Evolutionary conservation across 2,113 vertebrate genomes (phyloP).

Genomic region (Anolis sagrei): DNA sequence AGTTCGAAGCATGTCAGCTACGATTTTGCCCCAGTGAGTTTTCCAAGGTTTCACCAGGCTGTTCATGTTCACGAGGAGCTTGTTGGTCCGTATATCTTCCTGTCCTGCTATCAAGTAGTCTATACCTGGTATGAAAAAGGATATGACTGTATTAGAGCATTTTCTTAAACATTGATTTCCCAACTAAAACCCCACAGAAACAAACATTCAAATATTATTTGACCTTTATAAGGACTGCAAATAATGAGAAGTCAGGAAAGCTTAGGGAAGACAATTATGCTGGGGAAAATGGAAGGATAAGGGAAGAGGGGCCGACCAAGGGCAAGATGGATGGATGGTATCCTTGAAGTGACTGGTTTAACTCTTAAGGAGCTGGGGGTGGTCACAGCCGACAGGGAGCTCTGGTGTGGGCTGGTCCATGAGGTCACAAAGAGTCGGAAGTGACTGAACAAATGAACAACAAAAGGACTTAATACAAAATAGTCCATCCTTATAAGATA

Average conservation of each 20-base stretch:
- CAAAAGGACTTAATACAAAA: not conserved
- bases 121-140: conserved; percentile 70
- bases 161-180: not conserved
- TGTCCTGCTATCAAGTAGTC: conserved; percentile 89
- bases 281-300: too few relatives aligned
- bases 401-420: too few relatives aligned
- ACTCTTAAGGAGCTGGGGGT: too few relatives aligned
- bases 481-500: not conserved
- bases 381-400: too few relatives aligned
- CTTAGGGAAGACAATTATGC: too few relatives aligned
- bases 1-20: conserved; percentile 72
- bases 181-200: not conserved
- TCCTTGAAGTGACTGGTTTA: too few relatives aligned
- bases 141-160: not conserved
- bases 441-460: too few relatives aligned
- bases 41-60: conserved; percentile 88
- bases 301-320: too few relatives aligned
- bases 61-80: conserved; percentile 87
- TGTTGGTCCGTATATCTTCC: conserved; percentile 80
- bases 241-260: too few relatives aligned
- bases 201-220: not conserved
- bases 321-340: too few relatives aligned
- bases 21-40: conserved; percentile 73
- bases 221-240: not conserved
- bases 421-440: too few relatives aligned